Evolutionary conservation across 2,888 invertebrate species (phyloP).

Genomic region (Heliconius ethilla): DNA sequence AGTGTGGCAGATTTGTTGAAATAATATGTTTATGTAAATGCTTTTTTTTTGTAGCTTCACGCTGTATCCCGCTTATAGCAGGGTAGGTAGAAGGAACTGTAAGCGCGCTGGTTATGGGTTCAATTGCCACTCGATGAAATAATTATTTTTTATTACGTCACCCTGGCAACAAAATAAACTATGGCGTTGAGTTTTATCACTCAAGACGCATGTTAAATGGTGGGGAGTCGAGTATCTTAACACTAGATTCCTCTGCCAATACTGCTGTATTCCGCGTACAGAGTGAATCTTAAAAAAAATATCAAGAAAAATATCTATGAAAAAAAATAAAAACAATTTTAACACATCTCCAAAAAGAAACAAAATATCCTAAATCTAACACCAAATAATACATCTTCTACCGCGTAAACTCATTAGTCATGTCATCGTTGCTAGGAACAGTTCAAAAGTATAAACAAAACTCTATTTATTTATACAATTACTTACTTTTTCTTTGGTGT

Average conservation of each 20-base stretch:
- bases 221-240: too few species aligned
- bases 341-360: conserved; percentile 55
- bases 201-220: too few species aligned
- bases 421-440: conserved; percentile 30
- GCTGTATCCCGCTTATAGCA: too few species aligned
- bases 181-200: too few species aligned
- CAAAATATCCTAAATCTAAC: conserved; percentile 29
- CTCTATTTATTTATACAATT: conserved; percentile 39
- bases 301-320: neutral
- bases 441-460: conserved; percentile 29
- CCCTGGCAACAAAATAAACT: neutral
- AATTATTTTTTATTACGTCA: too few species aligned
- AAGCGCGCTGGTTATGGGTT: neutral
- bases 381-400: conserved; percentile 4
- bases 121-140: neutral
- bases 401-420: conserved; percentile 28
- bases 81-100: neutral
- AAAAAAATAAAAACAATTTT: neutral
- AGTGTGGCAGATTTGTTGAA: conserved; percentile 60
- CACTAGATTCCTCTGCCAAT: too few species aligned
- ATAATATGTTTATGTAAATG: neutral
- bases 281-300: too few species aligned
- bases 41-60: too few species aligned
- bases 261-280: too few species aligned
- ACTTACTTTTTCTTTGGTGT: conserved; percentile 38